Percentiles rank a stretch among this genome's conserved stretches.
Evolutionary conservation across 2,113 vertebrate genomes (phyloP).

Genomic region (Nematolebias whitei): DNA sequence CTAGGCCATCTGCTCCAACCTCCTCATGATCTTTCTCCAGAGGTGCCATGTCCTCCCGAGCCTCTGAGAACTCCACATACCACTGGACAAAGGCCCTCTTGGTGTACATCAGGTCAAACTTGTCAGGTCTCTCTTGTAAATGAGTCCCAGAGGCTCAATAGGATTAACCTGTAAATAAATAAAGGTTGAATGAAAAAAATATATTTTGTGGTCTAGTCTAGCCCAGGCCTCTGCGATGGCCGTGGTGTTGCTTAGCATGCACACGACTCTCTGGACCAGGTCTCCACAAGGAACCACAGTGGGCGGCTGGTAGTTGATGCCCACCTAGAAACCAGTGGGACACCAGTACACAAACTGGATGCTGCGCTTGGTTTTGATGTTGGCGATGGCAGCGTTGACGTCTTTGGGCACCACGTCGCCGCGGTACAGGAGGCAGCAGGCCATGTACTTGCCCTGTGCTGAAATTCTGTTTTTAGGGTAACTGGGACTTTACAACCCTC

Average conservation of each 20-base stretch:
- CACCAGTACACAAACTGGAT: conserved; percentile 3
- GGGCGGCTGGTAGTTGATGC: conserved; percentile 32
- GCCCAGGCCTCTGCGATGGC: conserved; percentile 69
- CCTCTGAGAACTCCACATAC: neutral
- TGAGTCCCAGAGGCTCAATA: too few species aligned
- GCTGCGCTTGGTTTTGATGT: neutral
- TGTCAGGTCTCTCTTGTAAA: too few species aligned
- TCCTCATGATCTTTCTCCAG: neutral
- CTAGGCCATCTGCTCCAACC: neutral
- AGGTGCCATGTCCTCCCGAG: neutral
- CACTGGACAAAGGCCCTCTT: neutral
- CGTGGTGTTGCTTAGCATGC: conserved; percentile 88
- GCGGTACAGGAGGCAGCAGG: neutral
- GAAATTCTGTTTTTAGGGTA: too few species aligned
- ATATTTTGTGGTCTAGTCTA: neutral
- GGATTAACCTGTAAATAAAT: too few species aligned
- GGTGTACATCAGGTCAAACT: conserved; percentile 1
- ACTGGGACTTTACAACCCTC: too few species aligned
- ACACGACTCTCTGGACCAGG: conserved; percentile 85
- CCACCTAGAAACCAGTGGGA: neutral
- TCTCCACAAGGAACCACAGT: conserved; percentile 81
- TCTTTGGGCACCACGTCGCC: neutral
- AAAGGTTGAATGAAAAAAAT: too few species aligned
- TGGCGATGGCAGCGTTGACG: neutral
- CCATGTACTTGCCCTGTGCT: neutral